Base-by-base conservation (phyloP, 2,113 vertebrate species). In the Paramisgurnus dabryanus region DNA sequence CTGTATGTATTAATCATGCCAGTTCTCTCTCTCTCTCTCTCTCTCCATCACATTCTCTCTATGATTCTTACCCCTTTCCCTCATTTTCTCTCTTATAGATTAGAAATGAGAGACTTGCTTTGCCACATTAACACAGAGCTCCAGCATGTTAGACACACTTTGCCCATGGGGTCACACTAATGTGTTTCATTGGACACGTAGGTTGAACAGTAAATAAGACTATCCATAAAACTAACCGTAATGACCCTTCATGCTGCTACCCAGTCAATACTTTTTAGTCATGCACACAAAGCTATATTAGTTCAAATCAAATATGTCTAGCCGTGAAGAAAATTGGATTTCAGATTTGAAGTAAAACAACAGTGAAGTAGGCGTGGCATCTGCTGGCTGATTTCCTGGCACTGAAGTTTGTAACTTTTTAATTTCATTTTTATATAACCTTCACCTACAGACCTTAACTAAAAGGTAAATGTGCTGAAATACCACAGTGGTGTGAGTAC, bases 251-350 rank as follows among this genome's bases (percentile, higher is more conserved):
- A 75, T 75, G 73, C 58, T 64, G 22, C 58, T 45, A 63, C 4
- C 13, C 41, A 34, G 58, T 75, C 72, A 74, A 47, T 74, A 61
- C 41, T 27, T 47, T 61, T 61, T 61, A 61, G 57, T 74, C 57
- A 74, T 74, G 71, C 71, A 74, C 71, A 47, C 57, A 75, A 47
- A 47, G 12, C 72, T 74, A 15, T 41, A 74, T 75, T 47, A 34
- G 12, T 63, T 61, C 4, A 27, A 75, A 75, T 75, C 22, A 63
- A 75, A 75, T 64, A 49, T 4, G 45, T 5, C 43, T 4, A 49
- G 58, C 58, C 43, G 13, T 64, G 58, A 75, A 39, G 8, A 34
- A 75, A 12, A 5, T 64, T 49, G 22, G 58, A 75, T 75, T 75
- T 49, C 4, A 49, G 39, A 17, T 58, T 60, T 73, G 39, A 43